Percentiles rank a stretch among this genome's conserved stretches.
Evolutionary conservation across 1,140 invertebrate species (phyloP).

Genomic region (Leptinotarsa undecemlineata): DNA sequence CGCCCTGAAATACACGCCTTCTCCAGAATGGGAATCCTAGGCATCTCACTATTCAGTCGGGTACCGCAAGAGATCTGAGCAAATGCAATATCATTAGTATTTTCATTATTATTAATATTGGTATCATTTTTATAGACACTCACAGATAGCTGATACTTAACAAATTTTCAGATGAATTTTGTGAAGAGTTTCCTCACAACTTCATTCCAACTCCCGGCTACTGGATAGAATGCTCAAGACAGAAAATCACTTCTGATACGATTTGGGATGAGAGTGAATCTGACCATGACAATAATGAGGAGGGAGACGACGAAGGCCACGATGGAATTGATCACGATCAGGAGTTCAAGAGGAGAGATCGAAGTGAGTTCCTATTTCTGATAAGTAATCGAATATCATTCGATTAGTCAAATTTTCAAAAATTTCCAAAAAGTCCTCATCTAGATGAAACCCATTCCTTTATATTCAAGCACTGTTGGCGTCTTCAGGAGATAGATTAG

Average conservation of each 20-base stretch:
- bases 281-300: slow-evolving; percentile 69
- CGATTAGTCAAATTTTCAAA: too few relatives aligned
- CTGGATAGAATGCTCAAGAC: slow-evolving; percentile 92
- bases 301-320: slow-evolving; percentile 38
- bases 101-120: neutral
- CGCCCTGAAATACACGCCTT: too few relatives aligned
- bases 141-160: neutral
- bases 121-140: neutral
- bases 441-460: too few relatives aligned
- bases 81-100: neutral
- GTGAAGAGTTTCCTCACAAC: slow-evolving; percentile 89
- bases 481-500: too few relatives aligned
- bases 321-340: slow-evolving; percentile 49
- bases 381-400: too few relatives aligned
- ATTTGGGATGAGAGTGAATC: slow-evolving; percentile 88
- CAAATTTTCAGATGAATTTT: slow-evolving; percentile 79
- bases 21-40: too few relatives aligned
- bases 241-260: slow-evolving; percentile 81
- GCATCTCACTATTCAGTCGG: too few relatives aligned
- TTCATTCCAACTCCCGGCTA: slow-evolving; percentile 88
- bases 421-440: too few relatives aligned
- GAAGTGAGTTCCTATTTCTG: slow-evolving; percentile 37
- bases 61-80: too few relatives aligned
- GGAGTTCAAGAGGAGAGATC: slow-evolving; percentile 38
- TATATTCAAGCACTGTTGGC: too few relatives aligned